A percentile compares a stretch with the other conserved stretches of the same genome.
Evolutionary conservation across 2,113 vertebrate species (phyloP).

Genomic region (Progne subis): DNA sequence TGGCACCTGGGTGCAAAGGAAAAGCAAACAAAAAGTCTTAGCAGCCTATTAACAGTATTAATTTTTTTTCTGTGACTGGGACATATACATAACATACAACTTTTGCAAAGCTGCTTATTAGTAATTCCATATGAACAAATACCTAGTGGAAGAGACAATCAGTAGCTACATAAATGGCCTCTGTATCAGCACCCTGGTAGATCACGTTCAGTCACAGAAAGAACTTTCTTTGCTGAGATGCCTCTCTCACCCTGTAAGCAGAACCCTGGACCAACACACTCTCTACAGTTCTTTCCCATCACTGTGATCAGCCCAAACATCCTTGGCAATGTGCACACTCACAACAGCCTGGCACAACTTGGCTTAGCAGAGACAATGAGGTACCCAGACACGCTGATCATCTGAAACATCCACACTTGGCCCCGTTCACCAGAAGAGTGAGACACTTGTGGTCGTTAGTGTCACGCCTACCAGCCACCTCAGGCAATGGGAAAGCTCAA

Average conservation of each 20-base stretch:
- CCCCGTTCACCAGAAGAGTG: rapidly evolving
- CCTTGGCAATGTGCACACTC: neutral
- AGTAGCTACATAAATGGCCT: neutral
- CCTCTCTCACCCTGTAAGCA: neutral
- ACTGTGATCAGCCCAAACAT: neutral
- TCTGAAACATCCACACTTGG: neutral
- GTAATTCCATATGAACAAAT: neutral
- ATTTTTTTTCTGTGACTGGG: neutral
- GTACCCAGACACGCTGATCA: rapidly evolving
- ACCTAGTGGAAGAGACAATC: neutral
- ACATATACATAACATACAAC: neutral
- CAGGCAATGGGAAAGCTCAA: neutral
- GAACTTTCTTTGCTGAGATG: neutral
- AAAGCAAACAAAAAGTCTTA: neutral
- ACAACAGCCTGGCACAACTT: neutral
- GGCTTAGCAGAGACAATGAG: neutral
- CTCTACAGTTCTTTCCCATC: neutral
- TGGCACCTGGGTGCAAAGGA: neutral
- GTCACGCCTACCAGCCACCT: neutral
- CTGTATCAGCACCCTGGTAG: neutral
- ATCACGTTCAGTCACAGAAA: neutral
- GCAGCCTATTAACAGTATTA: neutral
- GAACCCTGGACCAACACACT: neutral
- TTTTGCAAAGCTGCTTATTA: neutral
- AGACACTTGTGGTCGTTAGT: neutral